phyloP scores from a whole-genome alignment of 2,797 vertebrate species.

The Cercopithecus mitis region DNA sequence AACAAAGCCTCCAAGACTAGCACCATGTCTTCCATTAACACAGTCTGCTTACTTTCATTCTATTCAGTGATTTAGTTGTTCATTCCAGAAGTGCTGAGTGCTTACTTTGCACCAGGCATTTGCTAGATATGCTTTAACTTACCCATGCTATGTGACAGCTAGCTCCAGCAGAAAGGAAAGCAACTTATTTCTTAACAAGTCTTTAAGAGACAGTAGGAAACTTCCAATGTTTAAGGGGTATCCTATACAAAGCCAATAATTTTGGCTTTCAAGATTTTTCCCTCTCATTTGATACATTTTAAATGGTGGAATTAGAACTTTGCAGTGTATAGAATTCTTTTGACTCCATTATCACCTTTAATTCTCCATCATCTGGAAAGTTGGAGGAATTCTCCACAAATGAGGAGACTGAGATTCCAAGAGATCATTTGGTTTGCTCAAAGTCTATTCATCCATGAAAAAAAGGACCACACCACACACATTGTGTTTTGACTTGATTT shows the following conservation, averaged over 20 bases:
- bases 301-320: not conserved
- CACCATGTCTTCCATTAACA: fast-evolving
- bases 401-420: not conserved
- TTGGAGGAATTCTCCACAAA: not conserved
- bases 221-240: not conserved
- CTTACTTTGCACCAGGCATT: not conserved
- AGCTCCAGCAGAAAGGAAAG: not conserved
- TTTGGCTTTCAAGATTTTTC: not conserved
- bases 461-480: not conserved
- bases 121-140: not conserved
- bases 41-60: fast-evolving
- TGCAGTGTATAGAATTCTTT: not conserved
- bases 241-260: not conserved
- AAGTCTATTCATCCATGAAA: not conserved
- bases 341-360: not conserved
- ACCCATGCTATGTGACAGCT: fast-evolving
- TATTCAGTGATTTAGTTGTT: not conserved
- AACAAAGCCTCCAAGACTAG: not conserved
- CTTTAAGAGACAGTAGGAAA: not conserved
- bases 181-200: not conserved
- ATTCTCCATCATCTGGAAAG: not conserved
- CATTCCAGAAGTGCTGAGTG: too few relatives aligned
- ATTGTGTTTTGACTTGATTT: not conserved
- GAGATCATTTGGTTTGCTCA: not conserved
- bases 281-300: not conserved